These are phyloP conservation scores for Pitangus sulphuratus DNA, from an alignment of 2,797 vertebrate species.

Conservation along the genomic window DNA sequence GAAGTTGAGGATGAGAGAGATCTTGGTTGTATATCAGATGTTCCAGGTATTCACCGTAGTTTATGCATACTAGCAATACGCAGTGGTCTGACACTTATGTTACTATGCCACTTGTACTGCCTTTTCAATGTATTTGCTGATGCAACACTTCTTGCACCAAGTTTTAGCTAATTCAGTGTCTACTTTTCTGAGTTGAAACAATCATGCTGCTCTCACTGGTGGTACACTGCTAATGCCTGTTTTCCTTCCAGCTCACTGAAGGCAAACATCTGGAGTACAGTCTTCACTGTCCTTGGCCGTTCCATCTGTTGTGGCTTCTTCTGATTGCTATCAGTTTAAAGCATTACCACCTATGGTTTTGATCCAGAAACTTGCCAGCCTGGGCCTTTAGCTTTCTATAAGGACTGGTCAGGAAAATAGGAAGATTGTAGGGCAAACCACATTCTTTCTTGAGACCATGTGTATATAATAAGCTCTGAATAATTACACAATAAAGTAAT, in stretches of 20 bases:
- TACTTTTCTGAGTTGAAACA: background rate
- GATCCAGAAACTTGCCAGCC: background rate
- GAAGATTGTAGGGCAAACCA: background rate
- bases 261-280: background rate
- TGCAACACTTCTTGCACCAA: background rate
- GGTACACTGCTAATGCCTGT: background rate
- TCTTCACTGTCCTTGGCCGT: background rate
- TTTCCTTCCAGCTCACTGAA: background rate
- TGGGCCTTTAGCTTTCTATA: background rate
- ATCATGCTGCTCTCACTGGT: background rate
- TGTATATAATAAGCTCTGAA: background rate
- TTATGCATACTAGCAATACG: background rate
- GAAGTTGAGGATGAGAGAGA: background rate
- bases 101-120: background rate
- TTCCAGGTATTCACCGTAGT: background rate
- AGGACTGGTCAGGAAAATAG: background rate
- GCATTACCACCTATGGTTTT: background rate
- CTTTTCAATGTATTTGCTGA: background rate
- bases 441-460: background rate
- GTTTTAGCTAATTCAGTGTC: background rate
- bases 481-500: slow-evolving; percentile 4
- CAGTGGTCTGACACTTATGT: background rate
- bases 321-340: background rate
- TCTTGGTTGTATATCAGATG: background rate
- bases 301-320: background rate